phyloP scores from a whole-genome alignment of 1,140 invertebrate species.

The Eufriesea mexicana region DNA sequence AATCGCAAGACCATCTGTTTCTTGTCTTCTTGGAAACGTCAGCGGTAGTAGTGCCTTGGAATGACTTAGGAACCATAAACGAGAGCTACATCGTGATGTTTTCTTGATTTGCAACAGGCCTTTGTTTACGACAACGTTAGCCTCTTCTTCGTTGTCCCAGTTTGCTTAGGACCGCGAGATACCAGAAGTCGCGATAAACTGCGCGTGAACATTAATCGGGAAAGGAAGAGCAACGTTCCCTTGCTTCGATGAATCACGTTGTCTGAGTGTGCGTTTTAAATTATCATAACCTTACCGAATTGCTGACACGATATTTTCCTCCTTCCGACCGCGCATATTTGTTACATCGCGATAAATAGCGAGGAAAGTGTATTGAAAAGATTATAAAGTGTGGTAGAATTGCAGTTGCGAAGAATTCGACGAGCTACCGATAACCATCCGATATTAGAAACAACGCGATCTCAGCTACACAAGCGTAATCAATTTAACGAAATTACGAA shows the following conservation, averaged over 20 bases:
- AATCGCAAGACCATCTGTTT: constrained; percentile 20
- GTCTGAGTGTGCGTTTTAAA: constrained; percentile 35
- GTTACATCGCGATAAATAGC: not conserved
- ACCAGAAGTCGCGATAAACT: constrained; percentile 34
- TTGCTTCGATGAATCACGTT: constrained; percentile 54
- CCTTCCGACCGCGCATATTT: not conserved
- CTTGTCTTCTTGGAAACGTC: constrained; percentile 20
- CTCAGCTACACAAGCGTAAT: not conserved
- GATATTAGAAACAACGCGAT: not conserved
- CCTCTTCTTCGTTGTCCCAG: constrained; percentile 37
- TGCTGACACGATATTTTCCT: constrained; percentile 11
- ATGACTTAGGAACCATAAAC: constrained; percentile 36
- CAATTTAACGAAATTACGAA: not conserved
- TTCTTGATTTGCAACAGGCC: constrained; percentile 17
- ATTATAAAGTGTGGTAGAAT: not conserved
- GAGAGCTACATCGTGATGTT: constrained; percentile 1
- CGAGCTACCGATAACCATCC: not conserved
- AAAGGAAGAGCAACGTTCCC: constrained; percentile 62
- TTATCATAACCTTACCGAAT: constrained; percentile 45
- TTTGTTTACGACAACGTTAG: constrained; percentile 32
- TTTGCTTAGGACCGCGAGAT: constrained; percentile 54
- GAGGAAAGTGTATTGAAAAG: not conserved
- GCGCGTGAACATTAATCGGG: not conserved
- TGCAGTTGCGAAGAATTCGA: not conserved
- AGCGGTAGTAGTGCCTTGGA: not conserved